Base-by-base conservation (phyloP, 2,797 vertebrate genomes). In the Furcifer pardalis region DNA sequence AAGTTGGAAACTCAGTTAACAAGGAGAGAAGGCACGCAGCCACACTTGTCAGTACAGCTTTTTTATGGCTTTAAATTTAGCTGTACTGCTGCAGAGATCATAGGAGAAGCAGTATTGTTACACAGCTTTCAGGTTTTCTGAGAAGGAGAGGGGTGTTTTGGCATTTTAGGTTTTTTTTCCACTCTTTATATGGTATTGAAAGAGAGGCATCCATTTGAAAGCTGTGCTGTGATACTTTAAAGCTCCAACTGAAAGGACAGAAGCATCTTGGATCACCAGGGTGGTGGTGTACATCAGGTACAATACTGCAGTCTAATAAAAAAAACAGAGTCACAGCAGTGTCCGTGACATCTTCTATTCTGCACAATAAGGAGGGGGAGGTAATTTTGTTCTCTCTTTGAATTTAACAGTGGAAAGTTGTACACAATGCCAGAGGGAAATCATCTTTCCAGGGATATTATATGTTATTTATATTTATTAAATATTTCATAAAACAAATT, bases 171-270 rank as follows among this genome's bases (percentile, higher is more conserved):
- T 81, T 19, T 72, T 7, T 85, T 25, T 7, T 30, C 3, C 8
- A 77, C 37, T 4, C 69, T 76, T 86, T 3, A 30, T 37, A 37
- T 77, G 1, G 1, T 32, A 63, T 5, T 69, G 68, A 80, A 75
- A 73, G 75, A 71, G 71, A 76, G 77, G 25, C 21, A 40, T 27
- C 15, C 40, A 13, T 63, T 42, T 30, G 19, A 82, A 56, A n/a
- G 15, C 8, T 79, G 42, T 19, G 60, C 17, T 75, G 25, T 72
- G 76, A 46, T 30, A 42, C 65, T 7, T 60, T 32, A 84, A 73
- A 88, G 81, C 79, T 35, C 5, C 79, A 56, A 82, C 9, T 15
- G 42, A 79, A 89, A 86, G 37, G 89, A 75, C 6, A 60, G 19
- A 9, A 88, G 59, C 10, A 32, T 15, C 5, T 15, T 4, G 0